These are phyloP conservation scores for Cyprinus carpio DNA, from an alignment of 2,113 vertebrate species.

Conservation along the genomic window DNA sequence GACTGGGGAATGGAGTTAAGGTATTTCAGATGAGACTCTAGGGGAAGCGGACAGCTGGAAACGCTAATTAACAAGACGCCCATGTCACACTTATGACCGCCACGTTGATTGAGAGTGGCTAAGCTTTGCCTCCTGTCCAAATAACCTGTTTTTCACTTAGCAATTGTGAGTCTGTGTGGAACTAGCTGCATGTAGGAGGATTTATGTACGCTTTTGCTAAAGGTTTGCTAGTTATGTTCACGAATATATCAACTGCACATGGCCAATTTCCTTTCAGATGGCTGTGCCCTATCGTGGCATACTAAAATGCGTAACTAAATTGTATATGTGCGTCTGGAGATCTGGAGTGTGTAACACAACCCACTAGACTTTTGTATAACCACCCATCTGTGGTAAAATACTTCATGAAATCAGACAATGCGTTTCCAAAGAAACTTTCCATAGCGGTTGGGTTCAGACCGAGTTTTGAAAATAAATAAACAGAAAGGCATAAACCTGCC, in stretches of 20 bases:
- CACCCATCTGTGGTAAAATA: conserved; percentile 34
- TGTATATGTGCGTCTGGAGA: neutral
- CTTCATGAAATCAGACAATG: conserved; percentile 33
- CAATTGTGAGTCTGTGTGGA: conserved; percentile 36
- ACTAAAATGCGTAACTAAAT: neutral
- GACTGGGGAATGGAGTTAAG: conserved; percentile 66
- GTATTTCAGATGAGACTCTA: conserved; percentile 58
- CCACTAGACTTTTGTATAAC: conserved; percentile 19
- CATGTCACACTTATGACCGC: conserved; percentile 55
- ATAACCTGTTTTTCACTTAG: conserved; percentile 47
- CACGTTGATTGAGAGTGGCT: conserved; percentile 41
- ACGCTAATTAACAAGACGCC: conserved; percentile 61
- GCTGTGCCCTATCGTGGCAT: conserved; percentile 15
- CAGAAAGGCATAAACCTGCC: conserved; percentile 75
- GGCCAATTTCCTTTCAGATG: conserved; percentile 24
- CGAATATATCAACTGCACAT: conserved; percentile 40
- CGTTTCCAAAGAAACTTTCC: conserved; percentile 36
- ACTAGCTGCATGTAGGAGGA: conserved; percentile 23
- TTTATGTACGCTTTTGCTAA: neutral
- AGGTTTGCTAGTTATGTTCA: neutral
- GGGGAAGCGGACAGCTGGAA: conserved; percentile 31
- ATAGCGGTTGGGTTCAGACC: conserved; percentile 26
- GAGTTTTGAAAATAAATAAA: conserved; percentile 75
- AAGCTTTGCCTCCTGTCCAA: conserved; percentile 61
- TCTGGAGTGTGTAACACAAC: conserved; percentile 16